Evolutionary conservation across 2,113 vertebrate genomes (phyloP).

Genomic region (Haemorhous mexicanus): DNA sequence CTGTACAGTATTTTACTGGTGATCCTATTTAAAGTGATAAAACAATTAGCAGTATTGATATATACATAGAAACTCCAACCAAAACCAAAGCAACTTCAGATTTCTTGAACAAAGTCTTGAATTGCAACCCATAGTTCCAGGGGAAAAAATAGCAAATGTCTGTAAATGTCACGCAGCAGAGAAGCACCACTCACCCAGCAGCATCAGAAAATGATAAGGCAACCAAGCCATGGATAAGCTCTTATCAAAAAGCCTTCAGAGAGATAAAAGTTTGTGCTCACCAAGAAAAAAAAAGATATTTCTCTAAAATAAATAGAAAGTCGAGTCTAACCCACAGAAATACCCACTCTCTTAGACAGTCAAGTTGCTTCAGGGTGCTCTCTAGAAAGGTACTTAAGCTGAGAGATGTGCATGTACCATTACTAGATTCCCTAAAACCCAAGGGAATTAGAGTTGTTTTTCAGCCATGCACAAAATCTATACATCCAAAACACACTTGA

Average conservation of each 20-base stretch:
- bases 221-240: neutral
- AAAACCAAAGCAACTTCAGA: neutral
- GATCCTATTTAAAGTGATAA: neutral
- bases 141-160: rapidly evolving
- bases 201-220: neutral
- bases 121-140: neutral
- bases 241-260: neutral
- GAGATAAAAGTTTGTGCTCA: neutral
- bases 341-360: neutral
- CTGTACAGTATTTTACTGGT: neutral
- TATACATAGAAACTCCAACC: neutral
- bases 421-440: neutral
- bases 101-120: neutral
- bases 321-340: neutral
- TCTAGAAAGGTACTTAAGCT: neutral
- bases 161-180: neutral
- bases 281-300: neutral
- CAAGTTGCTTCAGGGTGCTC: neutral
- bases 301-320: neutral
- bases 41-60: neutral
- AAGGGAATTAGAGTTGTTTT: neutral
- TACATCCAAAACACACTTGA: neutral
- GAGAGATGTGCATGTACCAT: neutral
- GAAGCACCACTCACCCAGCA: neutral
- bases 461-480: neutral